Conservation (phyloP, 2,888 invertebrate species). For the Ectropis crepuscularia region DNA sequence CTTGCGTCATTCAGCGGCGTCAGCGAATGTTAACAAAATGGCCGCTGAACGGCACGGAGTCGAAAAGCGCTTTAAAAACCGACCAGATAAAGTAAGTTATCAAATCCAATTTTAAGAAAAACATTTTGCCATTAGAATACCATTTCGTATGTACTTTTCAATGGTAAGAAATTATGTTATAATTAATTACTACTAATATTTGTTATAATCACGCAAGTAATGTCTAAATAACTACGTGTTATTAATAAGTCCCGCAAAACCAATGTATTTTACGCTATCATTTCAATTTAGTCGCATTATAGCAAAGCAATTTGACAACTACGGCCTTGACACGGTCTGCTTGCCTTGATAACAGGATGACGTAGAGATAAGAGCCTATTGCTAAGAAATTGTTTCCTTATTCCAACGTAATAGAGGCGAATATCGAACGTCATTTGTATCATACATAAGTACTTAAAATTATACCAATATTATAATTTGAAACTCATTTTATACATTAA, state of each 20-base stretch:
- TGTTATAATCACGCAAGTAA: background rate
- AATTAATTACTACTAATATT: background rate
- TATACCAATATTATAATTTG: too few species aligned
- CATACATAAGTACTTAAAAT: too few species aligned
- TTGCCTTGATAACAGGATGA: constrained; percentile 41
- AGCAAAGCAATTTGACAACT: constrained; percentile 53
- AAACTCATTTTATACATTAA: background rate
- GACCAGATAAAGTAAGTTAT: constrained; percentile 50
- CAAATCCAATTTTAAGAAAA: background rate
- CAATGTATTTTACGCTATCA: background rate
- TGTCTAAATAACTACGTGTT: too few species aligned
- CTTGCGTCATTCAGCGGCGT: constrained; percentile 77
- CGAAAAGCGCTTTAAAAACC: constrained; percentile 79
- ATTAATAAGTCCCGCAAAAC: too few species aligned
- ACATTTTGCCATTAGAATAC: too few species aligned
- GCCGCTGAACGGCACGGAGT: constrained; percentile 70
- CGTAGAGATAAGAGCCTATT: constrained; percentile 31
- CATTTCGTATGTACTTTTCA: too few species aligned
- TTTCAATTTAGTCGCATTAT: constrained; percentile 45
- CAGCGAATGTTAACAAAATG: constrained; percentile 71
- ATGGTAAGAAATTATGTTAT: background rate
- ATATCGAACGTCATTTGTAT: constrained; percentile 1
- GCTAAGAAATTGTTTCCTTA: constrained; percentile 7
- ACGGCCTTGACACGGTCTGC: constrained; percentile 36
- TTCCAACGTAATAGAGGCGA: background rate